Percentiles rank a stretch among this genome's conserved stretches.
Evolutionary conservation across 2,888 invertebrate genomes (phyloP).

Genomic region (Parnassius mnemosyne): DNA sequence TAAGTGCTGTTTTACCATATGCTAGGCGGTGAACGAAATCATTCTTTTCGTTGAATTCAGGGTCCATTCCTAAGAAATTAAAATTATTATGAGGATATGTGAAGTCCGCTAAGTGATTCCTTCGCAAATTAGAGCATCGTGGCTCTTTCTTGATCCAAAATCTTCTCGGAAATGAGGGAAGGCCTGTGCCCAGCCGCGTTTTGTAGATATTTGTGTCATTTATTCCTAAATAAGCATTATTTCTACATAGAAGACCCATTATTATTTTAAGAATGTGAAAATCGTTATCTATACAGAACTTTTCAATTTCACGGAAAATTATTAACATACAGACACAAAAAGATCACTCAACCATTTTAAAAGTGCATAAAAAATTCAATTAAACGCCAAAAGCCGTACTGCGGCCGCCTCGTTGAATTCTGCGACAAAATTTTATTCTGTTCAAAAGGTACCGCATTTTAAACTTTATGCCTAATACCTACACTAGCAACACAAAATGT

Average conservation of each 20-base stretch:
- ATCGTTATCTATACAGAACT: constrained; percentile 8
- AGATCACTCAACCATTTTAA: constrained; percentile 30
- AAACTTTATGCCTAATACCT: constrained; percentile 7
- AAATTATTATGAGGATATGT: no score
- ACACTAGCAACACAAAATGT: not conserved
- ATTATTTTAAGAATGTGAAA: not conserved
- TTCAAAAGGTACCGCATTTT: constrained; percentile 21
- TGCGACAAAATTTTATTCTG: constrained; percentile 49
- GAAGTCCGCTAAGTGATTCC: no score
- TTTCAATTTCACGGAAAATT: constrained; percentile 29
- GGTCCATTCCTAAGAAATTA: no score
- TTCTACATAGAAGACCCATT: no score
- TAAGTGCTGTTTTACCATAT: no score
- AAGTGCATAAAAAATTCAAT: constrained; percentile 64
- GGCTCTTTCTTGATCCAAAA: no score
- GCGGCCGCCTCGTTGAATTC: constrained; percentile 47
- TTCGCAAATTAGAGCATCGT: no score
- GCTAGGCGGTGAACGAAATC: no score
- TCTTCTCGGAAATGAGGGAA: no score
- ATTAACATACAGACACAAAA: constrained; percentile 26
- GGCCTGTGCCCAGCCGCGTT: no score
- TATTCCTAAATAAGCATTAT: no score
- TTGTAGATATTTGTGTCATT: not conserved
- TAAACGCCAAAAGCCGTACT: constrained; percentile 44
- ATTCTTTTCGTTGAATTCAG: no score